Evolutionary conservation across 2,888 invertebrate genomes (phyloP).

Genomic region (Machimus rusticus): DNA sequence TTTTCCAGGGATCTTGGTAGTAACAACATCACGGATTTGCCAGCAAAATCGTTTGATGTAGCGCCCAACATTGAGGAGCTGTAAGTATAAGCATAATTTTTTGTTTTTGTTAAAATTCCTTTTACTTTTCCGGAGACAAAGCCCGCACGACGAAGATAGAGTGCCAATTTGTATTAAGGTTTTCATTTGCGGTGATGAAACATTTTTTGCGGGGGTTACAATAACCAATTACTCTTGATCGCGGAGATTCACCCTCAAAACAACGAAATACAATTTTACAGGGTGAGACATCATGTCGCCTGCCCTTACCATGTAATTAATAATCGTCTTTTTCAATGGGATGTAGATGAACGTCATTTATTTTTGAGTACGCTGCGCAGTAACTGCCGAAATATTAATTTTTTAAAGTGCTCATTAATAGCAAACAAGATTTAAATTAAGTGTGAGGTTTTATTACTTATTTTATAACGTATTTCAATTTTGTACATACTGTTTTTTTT

Average conservation of each 20-base stretch:
- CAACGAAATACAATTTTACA: not conserved
- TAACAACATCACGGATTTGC: constrained; percentile 80
- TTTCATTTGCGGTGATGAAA: not conserved
- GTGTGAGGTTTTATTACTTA: no score
- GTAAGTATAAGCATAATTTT: constrained; percentile 66
- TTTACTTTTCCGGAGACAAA: not conserved
- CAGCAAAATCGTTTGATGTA: constrained; percentile 73
- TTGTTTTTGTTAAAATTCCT: not conserved
- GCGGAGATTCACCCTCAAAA: not conserved
- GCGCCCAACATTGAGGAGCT: constrained; percentile 76
- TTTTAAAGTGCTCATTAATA: no score
- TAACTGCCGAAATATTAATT: not conserved
- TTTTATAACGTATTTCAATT: no score
- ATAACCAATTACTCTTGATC: not conserved
- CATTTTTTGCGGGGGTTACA: not conserved
- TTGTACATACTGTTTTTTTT: no score
- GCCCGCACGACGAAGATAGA: not conserved
- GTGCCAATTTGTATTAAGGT: not conserved
- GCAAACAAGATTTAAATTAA: no score
- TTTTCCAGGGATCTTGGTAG: constrained; percentile 76
- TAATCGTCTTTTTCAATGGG: not conserved
- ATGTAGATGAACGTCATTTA: not conserved
- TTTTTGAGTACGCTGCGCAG: no score
- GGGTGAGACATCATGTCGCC: not conserved
- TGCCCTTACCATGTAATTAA: not conserved